phyloP scores from a whole-genome alignment of 2,797 vertebrate species.

The Pangasius macronema region DNA sequence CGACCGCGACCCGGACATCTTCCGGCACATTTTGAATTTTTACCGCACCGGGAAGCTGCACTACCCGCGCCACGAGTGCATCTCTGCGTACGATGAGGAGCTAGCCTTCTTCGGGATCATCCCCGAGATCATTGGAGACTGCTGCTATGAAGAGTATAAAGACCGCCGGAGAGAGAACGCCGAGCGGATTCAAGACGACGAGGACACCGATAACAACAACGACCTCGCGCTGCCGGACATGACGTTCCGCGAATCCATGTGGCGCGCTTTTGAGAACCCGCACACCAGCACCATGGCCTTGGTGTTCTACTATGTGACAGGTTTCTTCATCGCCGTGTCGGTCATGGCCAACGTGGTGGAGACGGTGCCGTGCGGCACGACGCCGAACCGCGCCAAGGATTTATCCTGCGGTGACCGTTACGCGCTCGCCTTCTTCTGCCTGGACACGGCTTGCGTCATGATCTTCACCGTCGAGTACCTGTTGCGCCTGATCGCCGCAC shows the following conservation, averaged over 20 bases:
- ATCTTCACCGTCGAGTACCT: constrained; percentile 97
- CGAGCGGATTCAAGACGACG: constrained; percentile 90
- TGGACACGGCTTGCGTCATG: constrained; percentile 97
- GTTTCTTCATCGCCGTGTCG: constrained; percentile 96
- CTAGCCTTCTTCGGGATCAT: constrained; percentile 94
- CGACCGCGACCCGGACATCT: constrained; percentile 95
- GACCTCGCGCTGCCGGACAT: constrained; percentile 79
- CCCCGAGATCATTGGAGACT: constrained; percentile 95
- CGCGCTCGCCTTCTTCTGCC: constrained; percentile 92
- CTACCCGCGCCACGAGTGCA: constrained; percentile 94
- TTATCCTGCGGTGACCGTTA: constrained; percentile 91
- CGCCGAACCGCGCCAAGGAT: constrained; percentile 73
- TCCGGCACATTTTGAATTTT: constrained; percentile 95
- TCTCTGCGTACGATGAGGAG: constrained; percentile 94
- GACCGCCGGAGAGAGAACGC: constrained; percentile 92
- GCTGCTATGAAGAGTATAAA: constrained; percentile 98
- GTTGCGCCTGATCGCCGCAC: constrained; percentile 87
- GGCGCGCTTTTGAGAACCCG: constrained; percentile 96
- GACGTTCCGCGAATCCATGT: constrained; percentile 86
- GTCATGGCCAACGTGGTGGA: constrained; percentile 95
- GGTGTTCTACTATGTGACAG: constrained; percentile 97
- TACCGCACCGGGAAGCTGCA: constrained; percentile 94
- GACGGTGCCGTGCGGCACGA: constrained; percentile 87
- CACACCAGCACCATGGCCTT: constrained; percentile 95
- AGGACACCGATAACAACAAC: constrained; percentile 75